Percentiles rank a stretch among this genome's conserved stretches.
These are phyloP conservation scores for Drosophila tani DNA, from an alignment of 1,140 invertebrate species.

Conservation along the genomic window DNA sequence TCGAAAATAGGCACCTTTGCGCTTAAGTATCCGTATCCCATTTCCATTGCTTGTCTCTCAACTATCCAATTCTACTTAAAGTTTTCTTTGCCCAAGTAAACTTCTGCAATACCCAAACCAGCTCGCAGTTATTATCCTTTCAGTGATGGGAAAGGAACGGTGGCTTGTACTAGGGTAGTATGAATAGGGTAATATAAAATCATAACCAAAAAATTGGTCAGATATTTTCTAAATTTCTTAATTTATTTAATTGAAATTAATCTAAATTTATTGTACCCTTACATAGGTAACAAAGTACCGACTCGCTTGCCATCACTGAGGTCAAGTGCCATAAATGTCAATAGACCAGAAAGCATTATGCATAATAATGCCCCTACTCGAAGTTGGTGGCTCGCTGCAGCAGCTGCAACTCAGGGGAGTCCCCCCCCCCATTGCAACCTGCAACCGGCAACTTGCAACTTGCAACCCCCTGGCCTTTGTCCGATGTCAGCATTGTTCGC, in stretches of 20 bases:
- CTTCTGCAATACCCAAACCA: slow-evolving; percentile 35
- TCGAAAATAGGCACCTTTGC: not conserved
- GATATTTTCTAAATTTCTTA: too few species aligned
- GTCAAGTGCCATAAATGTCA: slow-evolving; percentile 74
- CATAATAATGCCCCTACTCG: slow-evolving; percentile 59
- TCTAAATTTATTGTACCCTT: not conserved
- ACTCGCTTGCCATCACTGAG: slow-evolving; percentile 4
- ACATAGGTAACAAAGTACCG: not conserved
- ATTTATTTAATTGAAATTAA: not conserved
- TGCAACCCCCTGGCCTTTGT: slow-evolving; percentile 16
- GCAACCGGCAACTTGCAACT: slow-evolving; percentile 3
- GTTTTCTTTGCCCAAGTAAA: slow-evolving; percentile 43
- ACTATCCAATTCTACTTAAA: slow-evolving; percentile 47
- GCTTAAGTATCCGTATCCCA: slow-evolving; percentile 37
- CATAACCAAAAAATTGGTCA: too few species aligned
- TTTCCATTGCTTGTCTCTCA: slow-evolving; percentile 58
- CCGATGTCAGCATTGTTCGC: slow-evolving; percentile 32
- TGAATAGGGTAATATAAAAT: too few species aligned
- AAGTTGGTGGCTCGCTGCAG: slow-evolving; percentile 39
- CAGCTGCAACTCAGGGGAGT: slow-evolving; percentile 23
- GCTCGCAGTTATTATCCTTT: slow-evolving; percentile 14
- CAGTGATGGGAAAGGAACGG: slow-evolving; percentile 1
- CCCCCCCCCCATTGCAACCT: not conserved
- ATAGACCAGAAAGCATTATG: slow-evolving; percentile 81
- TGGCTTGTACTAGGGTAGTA: not conserved